Base-by-base conservation (phyloP, 2,797 vertebrate genomes). In the Fratercula arctica region DNA sequence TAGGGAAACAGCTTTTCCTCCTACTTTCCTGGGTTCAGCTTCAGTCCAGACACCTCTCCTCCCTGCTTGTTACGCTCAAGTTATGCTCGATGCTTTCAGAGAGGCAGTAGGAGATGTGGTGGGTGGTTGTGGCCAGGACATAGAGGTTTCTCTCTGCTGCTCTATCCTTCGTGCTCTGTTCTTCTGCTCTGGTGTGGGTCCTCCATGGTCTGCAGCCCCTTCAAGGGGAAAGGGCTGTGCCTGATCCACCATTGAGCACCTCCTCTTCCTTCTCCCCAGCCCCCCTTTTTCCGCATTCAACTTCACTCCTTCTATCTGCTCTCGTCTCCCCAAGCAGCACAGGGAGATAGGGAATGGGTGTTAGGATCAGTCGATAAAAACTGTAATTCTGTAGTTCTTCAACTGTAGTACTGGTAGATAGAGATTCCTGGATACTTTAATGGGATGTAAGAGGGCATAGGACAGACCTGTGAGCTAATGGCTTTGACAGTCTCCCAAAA, bases 321-420 rank as follows among this genome's bases (percentile, higher is more conserved):
- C 10, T 37, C 1, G 7, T 7, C 13, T 56, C 28, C 25, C 11
- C n/a, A 31, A 9, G 7, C 4, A 85, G 15, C 54, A 39, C 12
- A 45, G 26, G 5, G 3, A 10, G 6, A 4, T 48, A 19, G 10
- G 45, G 10, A 90, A 45, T 9, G 9, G 2, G 5, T 3, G 1
- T 54, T 51, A 60, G 3, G 11, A 3, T 37, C 13, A 59, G 9
- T 31, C 5, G 23, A n/a, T 60, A 35, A 46, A 39, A 78, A 6
- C 35, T 88, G 31, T 25, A 54, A 7, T 33, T 75, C 41, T 13
- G 15, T 13, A 37, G 13, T 53, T 63, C 54, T 66, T 16, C 11
- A 82, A 9, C 28, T 73, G 25, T 76, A 54, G 11, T 39, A 51
- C 4, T 51, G 18, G 14, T 24, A 87, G 16, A 15, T 5, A 46